phyloP scores from a whole-genome alignment of 2,888 invertebrate species.

The Geotrupes spiniger region DNA sequence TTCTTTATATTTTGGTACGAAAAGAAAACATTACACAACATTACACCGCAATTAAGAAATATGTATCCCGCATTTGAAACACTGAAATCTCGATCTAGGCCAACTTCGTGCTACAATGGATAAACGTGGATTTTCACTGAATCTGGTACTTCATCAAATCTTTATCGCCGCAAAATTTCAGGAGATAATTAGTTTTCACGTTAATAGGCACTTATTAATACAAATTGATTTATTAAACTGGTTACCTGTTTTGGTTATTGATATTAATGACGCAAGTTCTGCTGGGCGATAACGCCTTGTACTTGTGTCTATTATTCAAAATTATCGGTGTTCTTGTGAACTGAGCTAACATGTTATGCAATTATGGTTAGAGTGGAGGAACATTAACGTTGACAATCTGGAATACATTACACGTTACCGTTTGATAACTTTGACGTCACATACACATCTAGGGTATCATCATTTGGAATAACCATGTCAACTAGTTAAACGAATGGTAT shows the following conservation, averaged over 20 bases:
- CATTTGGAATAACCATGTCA: too few relatives aligned
- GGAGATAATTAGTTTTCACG: too few relatives aligned
- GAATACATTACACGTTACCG: slow-evolving; percentile 8
- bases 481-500: too few relatives aligned
- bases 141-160: too few relatives aligned
- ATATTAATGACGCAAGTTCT: slow-evolving; percentile 20
- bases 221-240: slow-evolving; percentile 41
- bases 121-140: too few relatives aligned
- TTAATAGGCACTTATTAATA: slow-evolving; percentile 31
- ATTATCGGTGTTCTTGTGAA: slow-evolving; percentile 15
- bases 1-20: too few relatives aligned
- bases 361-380: slow-evolving; percentile 1
- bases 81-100: too few relatives aligned
- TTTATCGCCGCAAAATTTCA: too few relatives aligned
- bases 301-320: slow-evolving; percentile 17
- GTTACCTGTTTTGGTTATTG: slow-evolving; percentile 13
- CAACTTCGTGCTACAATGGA: too few relatives aligned
- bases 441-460: neutral
- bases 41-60: too few relatives aligned
- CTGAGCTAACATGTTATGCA: slow-evolving; percentile 1
- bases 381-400: slow-evolving; percentile 8
- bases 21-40: too few relatives aligned
- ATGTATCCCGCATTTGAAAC: too few relatives aligned
- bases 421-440: slow-evolving; percentile 12
- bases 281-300: slow-evolving; percentile 14